Evolutionary conservation across 2,113 vertebrate genomes (phyloP).

Genomic region (Hydrochoerus hydrochaeris): DNA sequence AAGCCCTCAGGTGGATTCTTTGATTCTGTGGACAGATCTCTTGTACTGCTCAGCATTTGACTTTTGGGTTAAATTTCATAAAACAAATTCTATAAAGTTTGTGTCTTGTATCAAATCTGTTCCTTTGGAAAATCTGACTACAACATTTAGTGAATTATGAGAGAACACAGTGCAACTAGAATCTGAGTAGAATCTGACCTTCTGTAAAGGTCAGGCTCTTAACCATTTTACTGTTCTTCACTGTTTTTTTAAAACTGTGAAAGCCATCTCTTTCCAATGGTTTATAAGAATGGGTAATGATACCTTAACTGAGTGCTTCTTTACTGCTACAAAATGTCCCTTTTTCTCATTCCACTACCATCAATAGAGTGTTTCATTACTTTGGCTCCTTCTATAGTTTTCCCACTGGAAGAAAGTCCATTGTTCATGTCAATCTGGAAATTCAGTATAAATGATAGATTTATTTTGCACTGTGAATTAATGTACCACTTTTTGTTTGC

Average conservation of each 20-base stretch:
- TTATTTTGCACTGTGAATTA: constrained; percentile 12
- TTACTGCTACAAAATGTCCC: background rate
- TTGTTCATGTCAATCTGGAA: background rate
- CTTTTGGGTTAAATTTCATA: background rate
- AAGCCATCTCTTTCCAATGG: background rate
- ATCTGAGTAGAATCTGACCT: background rate
- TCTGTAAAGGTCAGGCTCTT: background rate
- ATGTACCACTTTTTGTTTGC: background rate
- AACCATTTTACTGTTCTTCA: background rate
- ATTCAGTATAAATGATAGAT: background rate
- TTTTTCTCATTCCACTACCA: background rate
- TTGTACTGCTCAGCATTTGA: background rate
- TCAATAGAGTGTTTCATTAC: background rate
- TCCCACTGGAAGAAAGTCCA: background rate
- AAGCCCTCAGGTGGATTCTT: background rate
- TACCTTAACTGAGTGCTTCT: background rate
- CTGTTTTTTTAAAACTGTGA: background rate
- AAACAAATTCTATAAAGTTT: background rate
- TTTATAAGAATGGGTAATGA: background rate
- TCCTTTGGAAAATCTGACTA: background rate
- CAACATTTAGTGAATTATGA: background rate
- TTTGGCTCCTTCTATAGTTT: background rate
- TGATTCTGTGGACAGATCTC: background rate
- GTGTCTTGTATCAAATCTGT: background rate
- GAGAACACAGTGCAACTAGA: background rate